Base-by-base conservation (phyloP, 2,888 invertebrate genomes). In the Epirrhoe tristata region DNA sequence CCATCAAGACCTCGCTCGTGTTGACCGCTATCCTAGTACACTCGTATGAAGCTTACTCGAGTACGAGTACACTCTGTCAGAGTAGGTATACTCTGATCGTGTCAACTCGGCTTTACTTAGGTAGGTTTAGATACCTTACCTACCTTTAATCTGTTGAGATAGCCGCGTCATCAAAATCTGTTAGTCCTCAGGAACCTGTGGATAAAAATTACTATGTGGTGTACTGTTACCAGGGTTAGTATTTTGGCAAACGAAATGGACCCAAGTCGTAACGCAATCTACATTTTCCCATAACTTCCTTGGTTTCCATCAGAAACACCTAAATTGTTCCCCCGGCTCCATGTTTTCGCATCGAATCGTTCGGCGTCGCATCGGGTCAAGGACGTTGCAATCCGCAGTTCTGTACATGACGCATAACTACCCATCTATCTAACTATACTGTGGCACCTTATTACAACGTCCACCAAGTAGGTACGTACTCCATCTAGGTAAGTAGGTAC, bases 291-390 rank as follows among this genome's bases (percentile, higher is more conserved):
- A 58, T 58, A 51, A 14, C 43, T 50, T 12, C 55, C 51, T 58
- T 31, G 16, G 12, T 56, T 59, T 36, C 58, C 16, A 48, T 17
- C 50, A 48, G 34, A 54, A 62, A 43, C 39, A 46, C 62, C 48
- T 59, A 62, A 61, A 64, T 50, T 10, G 14, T 63, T n/a, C 66
- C 60, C 67, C 59, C 69, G 66, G 59, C 75, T 76, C 76, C 73
- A 73, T 79, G 77, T 78, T 77, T 77, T 78, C 77, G 79, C 82
- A 83, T 84, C 82, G 82, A 80, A 81, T 74, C 63, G 68, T n/a
- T n/a, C n/a, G n/a, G n/a, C n/a, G n/a, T 74, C 80, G 84, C 81
- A 82, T 80, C 73, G 61, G 88, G 88, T 86, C 89, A 89, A 88
- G 89, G 89, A 72, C 82, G 77, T 66, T 83, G 79, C 83, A 83